Evolutionary conservation across 2,113 vertebrate species (phyloP).

Genomic region (Thermophis baileyi): DNA sequence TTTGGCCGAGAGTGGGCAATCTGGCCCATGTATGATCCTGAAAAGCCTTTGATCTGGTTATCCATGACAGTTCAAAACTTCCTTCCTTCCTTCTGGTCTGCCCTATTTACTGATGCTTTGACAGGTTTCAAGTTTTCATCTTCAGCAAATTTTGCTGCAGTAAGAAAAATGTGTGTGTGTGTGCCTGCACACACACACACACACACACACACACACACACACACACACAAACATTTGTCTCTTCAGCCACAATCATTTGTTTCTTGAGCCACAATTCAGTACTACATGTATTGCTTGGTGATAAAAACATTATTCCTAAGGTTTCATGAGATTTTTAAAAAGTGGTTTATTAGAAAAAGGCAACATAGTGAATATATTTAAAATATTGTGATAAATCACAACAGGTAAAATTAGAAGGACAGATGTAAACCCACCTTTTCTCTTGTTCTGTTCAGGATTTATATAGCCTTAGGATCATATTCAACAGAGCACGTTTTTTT

Average conservation of each 20-base stretch:
- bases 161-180: background rate
- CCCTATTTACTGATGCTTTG: background rate
- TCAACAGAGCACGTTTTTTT: background rate
- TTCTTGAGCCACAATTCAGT: background rate
- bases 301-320: background rate
- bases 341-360: background rate
- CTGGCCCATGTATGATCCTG: background rate
- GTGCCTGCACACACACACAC: too few species aligned
- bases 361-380: background rate
- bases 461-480: slow-evolving; percentile 4
- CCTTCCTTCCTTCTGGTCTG: background rate
- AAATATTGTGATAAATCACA: background rate
- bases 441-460: background rate
- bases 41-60: background rate
- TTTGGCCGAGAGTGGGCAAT: background rate
- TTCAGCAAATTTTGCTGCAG: background rate
- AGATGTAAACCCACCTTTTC: background rate
- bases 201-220: too few species aligned
- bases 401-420: background rate
- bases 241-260: background rate
- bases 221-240: too few species aligned
- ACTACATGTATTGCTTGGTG: background rate
- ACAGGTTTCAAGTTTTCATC: background rate
- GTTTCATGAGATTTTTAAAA: background rate
- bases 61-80: background rate